phyloP scores from a whole-genome alignment of 2,888 invertebrate species.

The Temnothorax ravouxi region DNA sequence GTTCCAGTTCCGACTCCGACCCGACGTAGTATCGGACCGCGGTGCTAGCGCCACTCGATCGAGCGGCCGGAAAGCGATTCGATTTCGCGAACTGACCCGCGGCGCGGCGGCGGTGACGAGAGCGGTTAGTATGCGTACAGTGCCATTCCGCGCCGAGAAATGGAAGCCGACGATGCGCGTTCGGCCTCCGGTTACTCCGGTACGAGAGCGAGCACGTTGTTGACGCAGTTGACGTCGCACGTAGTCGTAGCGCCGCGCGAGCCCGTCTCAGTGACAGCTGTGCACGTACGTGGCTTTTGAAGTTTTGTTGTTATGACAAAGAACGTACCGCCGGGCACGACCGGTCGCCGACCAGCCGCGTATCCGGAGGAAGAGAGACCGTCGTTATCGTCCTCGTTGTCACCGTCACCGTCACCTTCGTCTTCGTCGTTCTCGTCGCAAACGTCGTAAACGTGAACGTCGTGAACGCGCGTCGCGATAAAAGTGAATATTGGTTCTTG shows the following conservation, averaged over 20 bases:
- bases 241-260: conserved; percentile 66
- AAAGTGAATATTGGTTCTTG: conserved; percentile 46
- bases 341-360: conserved; percentile 79
- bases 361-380: conserved; percentile 62
- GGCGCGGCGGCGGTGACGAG: conserved; percentile 64
- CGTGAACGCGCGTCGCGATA: conserved; percentile 14
- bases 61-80: conserved; percentile 73
- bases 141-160: conserved; percentile 83
- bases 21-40: conserved; percentile 52
- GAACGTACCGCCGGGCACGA: conserved; percentile 63
- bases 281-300: conserved; percentile 73
- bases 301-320: conserved; percentile 77
- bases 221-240: conserved; percentile 75
- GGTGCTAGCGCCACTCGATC: conserved; percentile 78
- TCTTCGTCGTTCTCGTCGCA: conserved; percentile 6
- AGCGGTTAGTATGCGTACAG: conserved; percentile 77
- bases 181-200: conserved; percentile 57
- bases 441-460: background rate
- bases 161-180: conserved; percentile 83
- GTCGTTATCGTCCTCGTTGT: conserved; percentile 34
- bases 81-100: conserved; percentile 78
- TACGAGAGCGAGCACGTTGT: conserved; percentile 77
- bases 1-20: background rate
- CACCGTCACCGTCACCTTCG: background rate
- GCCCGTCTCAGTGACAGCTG: conserved; percentile 76